Percentiles rank a stretch among this genome's conserved stretches.
Evolutionary conservation across 2,888 invertebrate genomes (phyloP).

Genomic region (Invenusta paracnida): DNA sequence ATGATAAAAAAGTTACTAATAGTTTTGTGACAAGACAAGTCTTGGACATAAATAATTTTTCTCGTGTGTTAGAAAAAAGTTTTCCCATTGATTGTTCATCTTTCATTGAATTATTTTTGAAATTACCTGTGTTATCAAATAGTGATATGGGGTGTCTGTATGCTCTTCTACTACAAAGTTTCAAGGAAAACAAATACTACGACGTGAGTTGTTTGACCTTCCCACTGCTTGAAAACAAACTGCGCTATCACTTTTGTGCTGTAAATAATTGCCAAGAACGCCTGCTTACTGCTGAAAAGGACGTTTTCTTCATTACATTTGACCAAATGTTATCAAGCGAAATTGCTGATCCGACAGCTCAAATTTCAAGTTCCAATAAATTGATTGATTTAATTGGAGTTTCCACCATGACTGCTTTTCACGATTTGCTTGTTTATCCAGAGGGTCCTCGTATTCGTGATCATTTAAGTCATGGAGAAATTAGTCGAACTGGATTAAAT

Average conservation of each 20-base stretch:
- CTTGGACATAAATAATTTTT: not conserved
- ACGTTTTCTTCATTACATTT: not conserved
- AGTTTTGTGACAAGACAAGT: not conserved
- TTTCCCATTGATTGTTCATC: not conserved
- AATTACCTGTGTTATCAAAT: too few species aligned
- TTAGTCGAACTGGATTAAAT: not conserved
- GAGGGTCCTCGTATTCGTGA: not conserved
- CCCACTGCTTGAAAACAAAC: not conserved
- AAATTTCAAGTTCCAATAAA: not conserved
- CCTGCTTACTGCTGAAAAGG: not conserved
- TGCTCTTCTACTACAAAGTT: too few species aligned
- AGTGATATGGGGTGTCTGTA: too few species aligned
- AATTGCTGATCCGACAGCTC: not conserved
- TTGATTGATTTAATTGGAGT: not conserved
- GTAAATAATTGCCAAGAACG: not conserved
- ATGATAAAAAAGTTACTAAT: not conserved
- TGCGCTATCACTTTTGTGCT: not conserved
- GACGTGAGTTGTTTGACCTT: not conserved
- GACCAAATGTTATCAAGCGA: not conserved
- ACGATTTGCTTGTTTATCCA: not conserved
- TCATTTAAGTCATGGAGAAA: constrained; percentile 8
- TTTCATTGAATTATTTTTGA: not conserved
- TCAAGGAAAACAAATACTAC: not conserved
- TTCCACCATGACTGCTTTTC: not conserved
- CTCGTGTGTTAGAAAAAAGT: not conserved